These are phyloP conservation scores for Prosapia bicincta DNA, from an alignment of 2,888 invertebrate genomes.

Conservation along the genomic window DNA sequence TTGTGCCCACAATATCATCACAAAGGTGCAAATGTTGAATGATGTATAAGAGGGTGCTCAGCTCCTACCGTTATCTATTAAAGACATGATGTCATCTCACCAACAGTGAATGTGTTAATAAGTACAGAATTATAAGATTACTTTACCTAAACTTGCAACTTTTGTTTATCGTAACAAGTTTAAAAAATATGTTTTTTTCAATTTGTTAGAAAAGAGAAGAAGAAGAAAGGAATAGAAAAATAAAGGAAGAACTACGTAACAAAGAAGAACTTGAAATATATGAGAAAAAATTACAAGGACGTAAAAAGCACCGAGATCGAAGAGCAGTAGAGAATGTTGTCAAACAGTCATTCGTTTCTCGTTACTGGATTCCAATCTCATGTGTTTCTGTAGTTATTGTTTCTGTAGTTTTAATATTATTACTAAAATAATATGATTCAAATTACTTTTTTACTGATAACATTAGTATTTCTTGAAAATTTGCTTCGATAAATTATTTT, in stretches of 20 bases:
- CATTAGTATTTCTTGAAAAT: too few species aligned
- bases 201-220: slow-evolving; percentile 48
- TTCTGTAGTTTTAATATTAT: neutral
- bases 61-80: too few species aligned
- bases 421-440: neutral
- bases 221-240: slow-evolving; percentile 55
- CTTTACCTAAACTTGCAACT: too few species aligned
- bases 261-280: slow-evolving; percentile 70
- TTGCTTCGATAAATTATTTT: too few species aligned
- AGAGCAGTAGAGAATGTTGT: slow-evolving; percentile 19
- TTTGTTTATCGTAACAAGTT: too few species aligned
- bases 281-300: slow-evolving; percentile 67
- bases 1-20: too few species aligned
- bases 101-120: too few species aligned
- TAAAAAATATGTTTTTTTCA: slow-evolving; percentile 1
- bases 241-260: slow-evolving; percentile 62
- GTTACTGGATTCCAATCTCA: slow-evolving; percentile 34
- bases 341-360: slow-evolving; percentile 18
- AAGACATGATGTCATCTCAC: too few species aligned
- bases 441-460: neutral
- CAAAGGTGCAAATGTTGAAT: too few species aligned
- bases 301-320: slow-evolving; percentile 51
- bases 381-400: neutral
- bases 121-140: too few species aligned
- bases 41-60: too few species aligned